Evolutionary conservation across 2,113 vertebrate species (phyloP), one percentile per base, ranked within the genome.

Genomic region (Cyprinodon brontotheroides): DNA sequence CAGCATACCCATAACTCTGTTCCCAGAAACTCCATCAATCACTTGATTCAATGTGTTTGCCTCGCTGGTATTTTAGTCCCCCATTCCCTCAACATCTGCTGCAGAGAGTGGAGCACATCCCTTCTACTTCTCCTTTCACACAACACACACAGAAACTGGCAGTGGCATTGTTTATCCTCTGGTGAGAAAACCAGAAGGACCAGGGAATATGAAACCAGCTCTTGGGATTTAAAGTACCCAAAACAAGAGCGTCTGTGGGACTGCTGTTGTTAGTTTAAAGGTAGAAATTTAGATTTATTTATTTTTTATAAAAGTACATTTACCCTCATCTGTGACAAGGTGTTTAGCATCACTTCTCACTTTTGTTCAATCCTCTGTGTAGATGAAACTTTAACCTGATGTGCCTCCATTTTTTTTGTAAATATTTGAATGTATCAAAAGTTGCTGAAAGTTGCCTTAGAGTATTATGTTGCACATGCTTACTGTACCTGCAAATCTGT

Each of bases 71-170:
- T 82, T 88, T 80, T 47, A 70, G 70, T 86, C 74, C 83, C 86
- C n/a, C 69, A 50, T 75, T 88, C 89, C 88, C 91, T 9, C 72
- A 87, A 78, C 93, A 92, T 92, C 90, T 92, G 90, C 84, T 85
- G 8, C 61, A 68, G 72, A 74, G 81, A 73, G 66, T 72, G 72
- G 70, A 78, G 83, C 78, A 77, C 68, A 81, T 86, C 79, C 80
- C 59, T 81, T 62, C 75, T 50, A 80, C 77, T 76, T 72, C 75
- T 65, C 64, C 62, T 66, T 62, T 57, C 72, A 77, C 79, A 82
- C 82, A 66, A 74, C 76, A 76, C 2, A 10, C 79, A 80, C 3
- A 11, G 77, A 72, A 66, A 81, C 73, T 45, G 65, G 72, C 50
- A 70, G 78, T 61, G 74, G 61, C 64, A 22, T 70, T 78, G 65